Conservation (phyloP, 1,140 invertebrate species). For the Heliconius melpomene region DNA sequence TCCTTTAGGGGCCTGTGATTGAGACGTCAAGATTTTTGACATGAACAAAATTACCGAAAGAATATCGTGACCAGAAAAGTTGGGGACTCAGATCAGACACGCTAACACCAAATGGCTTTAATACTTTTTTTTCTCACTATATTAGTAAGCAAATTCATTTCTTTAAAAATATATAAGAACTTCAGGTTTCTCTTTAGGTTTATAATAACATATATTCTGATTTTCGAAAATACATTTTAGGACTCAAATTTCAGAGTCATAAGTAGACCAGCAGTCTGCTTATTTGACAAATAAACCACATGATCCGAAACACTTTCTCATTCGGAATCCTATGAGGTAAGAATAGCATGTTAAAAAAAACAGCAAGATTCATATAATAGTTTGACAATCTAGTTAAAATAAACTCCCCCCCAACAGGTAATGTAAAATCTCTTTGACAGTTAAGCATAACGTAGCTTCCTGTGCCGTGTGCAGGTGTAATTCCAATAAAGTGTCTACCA, state of each 20-base stretch:
- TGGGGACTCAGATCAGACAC: conserved; percentile 49
- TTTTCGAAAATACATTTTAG: too few species aligned
- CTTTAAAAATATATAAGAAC: too few species aligned
- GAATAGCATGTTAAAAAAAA: not conserved
- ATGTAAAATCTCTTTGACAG: not conserved
- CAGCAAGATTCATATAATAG: not conserved
- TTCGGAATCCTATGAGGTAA: not conserved
- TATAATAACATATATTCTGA: too few species aligned
- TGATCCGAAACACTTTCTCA: too few species aligned
- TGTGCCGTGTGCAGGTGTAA: conserved; percentile 27
- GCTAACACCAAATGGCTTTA: conserved; percentile 63
- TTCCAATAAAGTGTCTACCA: conserved; percentile 24
- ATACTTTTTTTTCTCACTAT: conserved; percentile 59
- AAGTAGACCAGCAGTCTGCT: too few species aligned
- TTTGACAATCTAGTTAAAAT: not conserved
- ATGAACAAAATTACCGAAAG: conserved; percentile 66
- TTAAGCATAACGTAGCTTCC: conserved; percentile 11
- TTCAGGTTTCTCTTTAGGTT: too few species aligned
- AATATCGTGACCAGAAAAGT: conserved; percentile 63
- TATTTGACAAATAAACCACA: too few species aligned
- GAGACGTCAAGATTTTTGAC: conserved; percentile 67
- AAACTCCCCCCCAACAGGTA: not conserved
- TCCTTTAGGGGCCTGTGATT: conserved; percentile 50
- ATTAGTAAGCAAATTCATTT: not conserved
- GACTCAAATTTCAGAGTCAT: too few species aligned